A percentile compares a stretch with the other conserved stretches of the same genome.
phyloP scores from a whole-genome alignment of 2,888 invertebrate species.

The Xiphydria camelus region DNA sequence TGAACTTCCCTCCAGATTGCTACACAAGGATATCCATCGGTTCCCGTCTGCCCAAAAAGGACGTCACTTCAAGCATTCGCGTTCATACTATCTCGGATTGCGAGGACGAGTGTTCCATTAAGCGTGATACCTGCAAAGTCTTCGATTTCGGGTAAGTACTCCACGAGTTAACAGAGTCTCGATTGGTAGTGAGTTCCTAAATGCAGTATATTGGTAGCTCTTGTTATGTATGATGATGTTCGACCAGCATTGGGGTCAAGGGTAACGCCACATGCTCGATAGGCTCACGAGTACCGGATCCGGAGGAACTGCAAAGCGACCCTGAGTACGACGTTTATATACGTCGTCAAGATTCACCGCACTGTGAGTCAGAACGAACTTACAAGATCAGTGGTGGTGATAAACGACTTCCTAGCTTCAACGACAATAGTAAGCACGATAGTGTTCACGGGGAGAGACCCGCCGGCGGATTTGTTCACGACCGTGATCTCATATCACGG shows the following conservation, averaged over 20 bases:
- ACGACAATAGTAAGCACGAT: too few species aligned
- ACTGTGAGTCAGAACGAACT: conserved; percentile 27
- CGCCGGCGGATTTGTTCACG: too few species aligned
- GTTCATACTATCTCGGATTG: conserved; percentile 58
- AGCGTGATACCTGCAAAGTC: conserved; percentile 57
- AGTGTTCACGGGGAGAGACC: too few species aligned
- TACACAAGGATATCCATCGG: conserved; percentile 62
- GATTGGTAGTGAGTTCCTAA: not conserved
- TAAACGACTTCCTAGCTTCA: too few species aligned
- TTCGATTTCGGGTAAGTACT: conserved; percentile 61
- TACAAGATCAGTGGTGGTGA: conserved; percentile 11
- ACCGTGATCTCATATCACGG: too few species aligned
- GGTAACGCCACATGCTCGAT: conserved; percentile 68
- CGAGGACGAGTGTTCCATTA: conserved; percentile 58
- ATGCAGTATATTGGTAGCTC: not conserved
- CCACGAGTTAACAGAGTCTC: not conserved
- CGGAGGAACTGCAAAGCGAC: conserved; percentile 61
- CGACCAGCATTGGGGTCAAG: conserved; percentile 62
- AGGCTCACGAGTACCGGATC: conserved; percentile 59
- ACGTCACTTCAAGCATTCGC: conserved; percentile 51
- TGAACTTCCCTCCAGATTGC: conserved; percentile 58
- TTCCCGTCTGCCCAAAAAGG: conserved; percentile 54
- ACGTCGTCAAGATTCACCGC: conserved; percentile 34
- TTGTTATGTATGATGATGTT: not conserved
- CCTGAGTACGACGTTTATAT: conserved; percentile 68